Base-by-base conservation (phyloP, 2,888 invertebrate species). In the Leptopilina syphax region DNA sequence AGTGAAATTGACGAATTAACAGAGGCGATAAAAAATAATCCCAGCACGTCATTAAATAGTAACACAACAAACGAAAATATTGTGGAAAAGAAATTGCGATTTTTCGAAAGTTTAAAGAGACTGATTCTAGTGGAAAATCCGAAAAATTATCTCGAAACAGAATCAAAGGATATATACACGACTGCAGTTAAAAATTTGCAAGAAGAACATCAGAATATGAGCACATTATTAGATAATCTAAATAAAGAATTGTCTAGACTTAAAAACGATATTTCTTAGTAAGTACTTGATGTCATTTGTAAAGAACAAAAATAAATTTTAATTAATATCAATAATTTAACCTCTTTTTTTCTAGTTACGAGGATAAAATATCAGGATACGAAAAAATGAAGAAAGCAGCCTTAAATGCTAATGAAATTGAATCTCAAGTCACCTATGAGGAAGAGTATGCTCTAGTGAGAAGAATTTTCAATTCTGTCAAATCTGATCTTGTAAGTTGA, bases 401-500 rank as follows among this genome's bases (percentile, higher is more conserved):
- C 77, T 80, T 86, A 10, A 81, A 65, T 13, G 80, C 83, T 3
- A 68, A 80, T 3, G 81, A 88, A 27, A 85, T 81, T 76, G 81
- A 84, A 18, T 81, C 76, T 0, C 80, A 81, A 65, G 82, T 79
- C 41, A 85, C 85, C 0, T 87, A 87, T 24, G 76, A 78, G 4
- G 79, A 81, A 24, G 89, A 90, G 83, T 54, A 83, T n/a, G 18
- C 10, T 2, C 34, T 83, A 5, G 68, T 83, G 0, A 87, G 84
- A 76, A 50, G 50, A 3, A 57, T 90, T 27, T 90, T 90, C 80
- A 18, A 79, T 7, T 13, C 77, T 50, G 83, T 85, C 0, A 91
- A 88, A 81, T 18, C 18, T 0, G 90, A 91, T 83, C 86, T 91
- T 85, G 91, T 91, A 84, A 79, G 84, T 80, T n/a, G 73, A 47